These are phyloP conservation scores for Heteronetta atricapilla DNA, from an alignment of 2,113 vertebrate species.

Conservation along the genomic window DNA sequence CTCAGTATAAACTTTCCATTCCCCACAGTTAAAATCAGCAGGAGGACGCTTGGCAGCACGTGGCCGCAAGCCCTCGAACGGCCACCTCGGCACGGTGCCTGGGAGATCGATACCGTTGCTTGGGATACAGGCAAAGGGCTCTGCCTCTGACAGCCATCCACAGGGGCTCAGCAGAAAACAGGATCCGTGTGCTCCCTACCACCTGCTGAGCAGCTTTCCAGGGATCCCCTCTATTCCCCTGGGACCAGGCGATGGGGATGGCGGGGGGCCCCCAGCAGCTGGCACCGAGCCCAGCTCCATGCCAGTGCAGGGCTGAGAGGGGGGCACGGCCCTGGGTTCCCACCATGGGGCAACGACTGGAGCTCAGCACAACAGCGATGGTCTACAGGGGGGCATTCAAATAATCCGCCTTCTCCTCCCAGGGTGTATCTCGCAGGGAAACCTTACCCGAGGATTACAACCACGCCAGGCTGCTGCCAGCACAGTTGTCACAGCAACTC, in stretches of 20 bases:
- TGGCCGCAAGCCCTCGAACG: neutral
- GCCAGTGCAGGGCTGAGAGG: neutral
- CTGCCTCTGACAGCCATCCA: neutral
- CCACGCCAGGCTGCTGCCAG: neutral
- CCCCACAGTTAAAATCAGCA: neutral
- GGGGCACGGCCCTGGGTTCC: neutral
- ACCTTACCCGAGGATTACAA: neutral
- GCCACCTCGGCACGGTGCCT: neutral
- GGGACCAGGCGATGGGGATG: neutral
- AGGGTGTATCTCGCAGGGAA: neutral
- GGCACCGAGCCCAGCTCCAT: neutral
- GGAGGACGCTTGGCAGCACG: neutral
- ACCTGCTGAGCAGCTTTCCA: slow-evolving; percentile 10
- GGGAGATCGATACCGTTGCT: neutral
- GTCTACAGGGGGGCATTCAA: neutral
- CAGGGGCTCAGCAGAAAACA: fast-evolving
- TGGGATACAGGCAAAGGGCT: neutral
- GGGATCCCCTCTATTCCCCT: neutral
- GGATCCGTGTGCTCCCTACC: neutral
- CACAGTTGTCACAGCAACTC: neutral
- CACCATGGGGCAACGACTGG: fast-evolving
- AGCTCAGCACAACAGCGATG: neutral
- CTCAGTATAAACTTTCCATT: neutral
- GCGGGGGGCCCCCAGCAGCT: neutral
- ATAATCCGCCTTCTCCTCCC: neutral